Conservation (phyloP, 35 echinoderm and acorn worm genomes). For the Apostichopus parvimensis region DNA sequence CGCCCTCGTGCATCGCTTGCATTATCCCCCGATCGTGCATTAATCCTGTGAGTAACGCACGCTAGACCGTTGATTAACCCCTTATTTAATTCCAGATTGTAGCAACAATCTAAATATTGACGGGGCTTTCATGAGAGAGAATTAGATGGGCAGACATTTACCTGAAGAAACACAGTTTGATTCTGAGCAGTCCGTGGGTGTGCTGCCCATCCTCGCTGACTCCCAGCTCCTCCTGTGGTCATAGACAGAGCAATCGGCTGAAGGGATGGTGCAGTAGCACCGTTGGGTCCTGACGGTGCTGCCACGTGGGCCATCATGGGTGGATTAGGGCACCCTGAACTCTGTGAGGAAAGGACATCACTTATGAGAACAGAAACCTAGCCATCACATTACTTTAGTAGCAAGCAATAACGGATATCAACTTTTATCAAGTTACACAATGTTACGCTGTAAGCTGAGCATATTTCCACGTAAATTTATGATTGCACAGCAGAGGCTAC, state of each 20-base stretch:
- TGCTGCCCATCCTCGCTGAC: constrained; percentile 91
- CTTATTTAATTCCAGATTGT: too few species aligned
- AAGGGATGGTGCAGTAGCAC: constrained; percentile 58
- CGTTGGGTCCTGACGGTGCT: constrained; percentile 65
- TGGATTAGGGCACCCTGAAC: constrained; percentile 76
- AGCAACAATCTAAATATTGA: too few species aligned
- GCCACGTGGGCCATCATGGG: constrained; percentile 83
- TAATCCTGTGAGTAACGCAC: too few species aligned
- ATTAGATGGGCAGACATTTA: constrained; percentile 37
- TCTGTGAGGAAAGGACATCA: constrained; percentile 52
- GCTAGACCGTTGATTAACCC: too few species aligned
- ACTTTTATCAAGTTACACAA: too few species aligned
- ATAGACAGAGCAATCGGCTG: constrained; percentile 92
- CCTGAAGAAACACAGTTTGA: constrained; percentile 88
- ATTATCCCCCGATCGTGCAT: too few species aligned
- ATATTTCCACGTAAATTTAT: too few species aligned
- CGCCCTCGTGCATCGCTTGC: too few species aligned
- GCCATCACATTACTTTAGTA: background rate
- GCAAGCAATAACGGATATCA: too few species aligned
- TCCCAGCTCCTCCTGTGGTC: constrained; percentile 67
- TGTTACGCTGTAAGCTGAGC: too few species aligned
- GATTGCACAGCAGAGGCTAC: too few species aligned
- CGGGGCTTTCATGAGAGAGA: too few species aligned
- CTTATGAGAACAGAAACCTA: background rate
- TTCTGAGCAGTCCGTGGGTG: constrained; percentile 62